Evolutionary conservation across 2,797 vertebrate species (phyloP).

Genomic region (Phylloscopus collybita): DNA sequence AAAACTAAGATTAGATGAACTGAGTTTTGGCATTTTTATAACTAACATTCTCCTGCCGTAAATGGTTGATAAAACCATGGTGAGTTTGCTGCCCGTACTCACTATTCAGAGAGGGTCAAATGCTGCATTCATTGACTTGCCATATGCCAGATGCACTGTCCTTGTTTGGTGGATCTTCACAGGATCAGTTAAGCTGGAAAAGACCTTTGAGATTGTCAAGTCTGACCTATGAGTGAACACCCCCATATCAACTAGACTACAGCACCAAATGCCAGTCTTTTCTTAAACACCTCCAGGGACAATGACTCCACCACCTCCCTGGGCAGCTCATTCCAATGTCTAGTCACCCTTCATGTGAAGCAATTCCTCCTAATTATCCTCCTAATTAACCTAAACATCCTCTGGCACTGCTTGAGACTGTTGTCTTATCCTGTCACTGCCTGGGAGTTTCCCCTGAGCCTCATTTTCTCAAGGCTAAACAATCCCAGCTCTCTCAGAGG

Average conservation of each 20-base stretch:
- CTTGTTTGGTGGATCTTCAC: background rate
- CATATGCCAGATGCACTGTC: background rate
- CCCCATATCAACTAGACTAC: background rate
- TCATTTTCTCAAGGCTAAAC: background rate
- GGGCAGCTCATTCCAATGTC: background rate
- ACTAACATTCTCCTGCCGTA: background rate
- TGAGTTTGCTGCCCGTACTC: background rate
- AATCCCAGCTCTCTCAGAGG: background rate
- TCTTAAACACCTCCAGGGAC: background rate
- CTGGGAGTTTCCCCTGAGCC: background rate
- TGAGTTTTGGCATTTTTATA: background rate
- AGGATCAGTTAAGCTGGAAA: background rate
- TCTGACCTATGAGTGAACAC: background rate
- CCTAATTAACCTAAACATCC: background rate
- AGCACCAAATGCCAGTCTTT: background rate
- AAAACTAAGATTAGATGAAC: background rate
- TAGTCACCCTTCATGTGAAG: background rate
- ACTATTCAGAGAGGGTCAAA: background rate
- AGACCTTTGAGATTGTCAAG: background rate
- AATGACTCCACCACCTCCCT: background rate
- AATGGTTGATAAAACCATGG: background rate
- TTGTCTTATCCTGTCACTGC: background rate
- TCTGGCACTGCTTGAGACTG: background rate
- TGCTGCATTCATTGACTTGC: background rate
- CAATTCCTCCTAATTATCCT: background rate